phyloP scores from a whole-genome alignment of 2,113 vertebrate genomes.

The Cnemophilus loriae region DNA sequence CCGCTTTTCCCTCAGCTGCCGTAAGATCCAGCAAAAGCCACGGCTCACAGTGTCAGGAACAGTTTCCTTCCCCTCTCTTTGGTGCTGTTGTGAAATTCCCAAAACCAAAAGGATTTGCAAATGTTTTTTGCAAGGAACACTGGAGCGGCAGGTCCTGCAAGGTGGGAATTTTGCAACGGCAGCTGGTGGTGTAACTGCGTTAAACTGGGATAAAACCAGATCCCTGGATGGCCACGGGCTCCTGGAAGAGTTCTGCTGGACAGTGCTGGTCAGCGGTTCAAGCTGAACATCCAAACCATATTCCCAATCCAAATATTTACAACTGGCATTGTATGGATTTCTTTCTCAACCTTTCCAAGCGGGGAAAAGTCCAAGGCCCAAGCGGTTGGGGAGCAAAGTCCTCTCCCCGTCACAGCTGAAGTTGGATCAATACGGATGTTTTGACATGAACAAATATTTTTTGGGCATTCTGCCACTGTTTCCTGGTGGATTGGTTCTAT shows the following conservation, averaged over 20 bases:
- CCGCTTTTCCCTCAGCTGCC: background rate
- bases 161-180: background rate
- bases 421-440: background rate
- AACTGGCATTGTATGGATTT: background rate
- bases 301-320: background rate
- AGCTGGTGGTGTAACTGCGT: background rate
- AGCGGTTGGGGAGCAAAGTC: background rate
- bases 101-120: background rate
- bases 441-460: background rate
- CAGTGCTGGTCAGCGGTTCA: background rate
- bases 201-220: background rate
- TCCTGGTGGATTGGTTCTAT: background rate
- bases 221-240: rapidly evolving
- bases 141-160: background rate
- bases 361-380: background rate
- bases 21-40: background rate
- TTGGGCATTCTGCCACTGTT: rapidly evolving
- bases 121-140: background rate
- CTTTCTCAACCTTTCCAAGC: background rate
- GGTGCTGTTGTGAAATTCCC: background rate
- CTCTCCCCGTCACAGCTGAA: background rate
- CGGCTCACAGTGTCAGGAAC: background rate
- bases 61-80: background rate
- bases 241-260: background rate
- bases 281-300: background rate